Base-by-base conservation (phyloP, 2,888 invertebrate species). In the Ophion slaviceki region DNA sequence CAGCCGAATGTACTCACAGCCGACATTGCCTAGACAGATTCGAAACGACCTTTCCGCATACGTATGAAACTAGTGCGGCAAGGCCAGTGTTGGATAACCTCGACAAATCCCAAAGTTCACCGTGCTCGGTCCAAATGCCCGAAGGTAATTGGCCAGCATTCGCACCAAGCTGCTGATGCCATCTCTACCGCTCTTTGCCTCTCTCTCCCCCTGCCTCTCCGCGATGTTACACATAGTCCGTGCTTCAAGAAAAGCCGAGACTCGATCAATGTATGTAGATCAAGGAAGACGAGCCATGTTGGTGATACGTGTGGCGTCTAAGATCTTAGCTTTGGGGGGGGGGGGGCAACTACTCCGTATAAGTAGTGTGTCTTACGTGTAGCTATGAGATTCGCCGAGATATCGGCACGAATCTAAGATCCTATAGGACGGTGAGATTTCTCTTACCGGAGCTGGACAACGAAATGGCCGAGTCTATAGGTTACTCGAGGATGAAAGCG, bases 91-190 rank as follows among this genome's bases (percentile, higher is more conserved):
- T 72, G 78, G 78, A 82, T 78, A 78, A 78, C 71, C 59, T 72
- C 71, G 72, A 80, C 79, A 87, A 87, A 88, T 87, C 88, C 84
- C 80, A 87, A 86, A 87, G 88, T 84, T 88, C 87, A 72, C 78
- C 87, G 86, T 88, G 82, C 86, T 57, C 67, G 72, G 70, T 84
- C 75, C 74, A 80, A 78, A 88, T 82, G 82, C 78, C 57, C 84
- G 78, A 75, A 87, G 88, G 88, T 90, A 90, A 90, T 90, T 90
- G 90, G 87, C 88, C 86, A 82, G 87, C 84, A 90, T 89, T 90
- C 88, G 85, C 88, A 86, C 88, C 66, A 11, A 20, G 53, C 20
- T 67, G 36, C 32, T 36, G 53, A 20, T 67, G 2, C 59, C 8
- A 20, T 64, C 71, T 5, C 61, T 62, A 14, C 32, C 40, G 40